phyloP scores from a whole-genome alignment of 2,113 vertebrate species.

The Maccullochella peelii region DNA sequence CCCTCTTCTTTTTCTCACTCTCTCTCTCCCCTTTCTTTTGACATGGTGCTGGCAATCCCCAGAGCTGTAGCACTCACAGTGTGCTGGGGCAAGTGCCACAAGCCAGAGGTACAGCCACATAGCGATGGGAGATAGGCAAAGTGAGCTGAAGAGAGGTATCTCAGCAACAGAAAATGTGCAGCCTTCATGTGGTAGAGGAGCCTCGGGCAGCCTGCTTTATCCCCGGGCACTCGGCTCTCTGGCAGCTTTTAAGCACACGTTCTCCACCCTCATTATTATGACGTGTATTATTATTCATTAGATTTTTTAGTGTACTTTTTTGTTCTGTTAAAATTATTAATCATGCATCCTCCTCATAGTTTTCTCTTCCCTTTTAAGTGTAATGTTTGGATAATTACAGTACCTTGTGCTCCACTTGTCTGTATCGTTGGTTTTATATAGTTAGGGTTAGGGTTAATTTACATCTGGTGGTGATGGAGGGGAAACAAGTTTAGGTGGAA shows the following conservation, averaged over 20 bases:
- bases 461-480: not conserved
- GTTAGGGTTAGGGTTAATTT: not conserved
- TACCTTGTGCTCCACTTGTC: not conserved
- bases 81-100: slow-evolving; percentile 48
- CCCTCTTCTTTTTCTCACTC: slow-evolving; percentile 40
- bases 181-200: slow-evolving; percentile 48
- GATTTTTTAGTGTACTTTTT: not conserved
- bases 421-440: not conserved
- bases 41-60: slow-evolving; percentile 51
- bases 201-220: slow-evolving; percentile 36
- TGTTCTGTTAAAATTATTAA: not conserved
- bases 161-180: slow-evolving; percentile 15
- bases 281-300: not conserved
- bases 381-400: not conserved
- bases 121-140: slow-evolving; percentile 27
- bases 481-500: not conserved
- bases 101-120: slow-evolving; percentile 39
- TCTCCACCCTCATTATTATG: slow-evolving; percentile 21
- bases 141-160: slow-evolving; percentile 44
- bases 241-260: slow-evolving; percentile 45
- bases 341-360: not conserved
- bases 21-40: slow-evolving; percentile 29
- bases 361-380: not conserved
- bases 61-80: slow-evolving; percentile 47
- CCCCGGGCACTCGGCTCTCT: slow-evolving; percentile 39